These are phyloP conservation scores for Brevimyrus niger DNA, from an alignment of 2,113 vertebrate species.

Conservation along the genomic window DNA sequence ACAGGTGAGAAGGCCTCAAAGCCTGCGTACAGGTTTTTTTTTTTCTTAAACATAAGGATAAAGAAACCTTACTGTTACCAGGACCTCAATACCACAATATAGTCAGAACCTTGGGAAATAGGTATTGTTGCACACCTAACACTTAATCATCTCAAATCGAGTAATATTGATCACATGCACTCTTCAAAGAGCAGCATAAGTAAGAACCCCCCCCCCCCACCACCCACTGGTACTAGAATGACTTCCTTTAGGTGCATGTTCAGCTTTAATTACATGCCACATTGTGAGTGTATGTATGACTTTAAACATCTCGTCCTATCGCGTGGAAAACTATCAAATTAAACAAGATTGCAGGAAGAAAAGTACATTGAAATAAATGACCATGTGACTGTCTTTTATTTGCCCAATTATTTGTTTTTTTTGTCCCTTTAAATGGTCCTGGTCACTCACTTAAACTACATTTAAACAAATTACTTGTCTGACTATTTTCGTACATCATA, in stretches of 20 bases:
- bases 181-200: not conserved
- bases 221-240: not conserved
- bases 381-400: not conserved
- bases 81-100: no score
- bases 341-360: not conserved
- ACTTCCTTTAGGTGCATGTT: not conserved
- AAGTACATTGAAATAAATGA: not conserved
- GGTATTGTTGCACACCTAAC: not conserved
- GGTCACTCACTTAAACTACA: not conserved
- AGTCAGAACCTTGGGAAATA: no score
- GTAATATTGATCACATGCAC: not conserved
- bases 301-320: not conserved
- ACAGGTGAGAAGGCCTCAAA: conserved; percentile 70
- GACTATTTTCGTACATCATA: not conserved
- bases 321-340: not conserved
- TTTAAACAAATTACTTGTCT: not conserved
- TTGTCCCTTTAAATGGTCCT: not conserved
- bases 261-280: not conserved
- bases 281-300: not conserved
- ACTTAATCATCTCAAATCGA: not conserved
- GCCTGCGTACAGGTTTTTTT: not conserved
- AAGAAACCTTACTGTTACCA: no score
- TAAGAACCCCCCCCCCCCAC: not conserved
- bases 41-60: no score
- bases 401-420: not conserved